phyloP scores from a whole-genome alignment of 2,888 invertebrate species.

The Athalia circularis region DNA sequence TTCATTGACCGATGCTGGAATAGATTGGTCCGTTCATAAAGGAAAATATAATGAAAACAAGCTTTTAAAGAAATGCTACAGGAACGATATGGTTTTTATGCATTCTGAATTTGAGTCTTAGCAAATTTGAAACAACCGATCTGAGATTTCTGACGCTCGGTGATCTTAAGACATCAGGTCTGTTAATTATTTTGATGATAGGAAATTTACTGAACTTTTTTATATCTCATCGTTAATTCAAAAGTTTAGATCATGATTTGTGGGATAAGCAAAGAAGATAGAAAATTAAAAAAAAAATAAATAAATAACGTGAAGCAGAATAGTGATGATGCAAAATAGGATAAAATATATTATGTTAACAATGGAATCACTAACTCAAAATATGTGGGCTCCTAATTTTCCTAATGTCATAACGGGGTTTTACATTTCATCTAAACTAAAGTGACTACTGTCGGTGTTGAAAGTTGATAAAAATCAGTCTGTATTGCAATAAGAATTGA shows the following conservation, averaged over 20 bases:
- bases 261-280: background rate
- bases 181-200: no score
- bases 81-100: background rate
- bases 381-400: slow-evolving; percentile 61
- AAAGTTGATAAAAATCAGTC: background rate
- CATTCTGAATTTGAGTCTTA: background rate
- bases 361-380: slow-evolving; percentile 66
- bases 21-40: slow-evolving; percentile 20
- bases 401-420: slow-evolving; percentile 56
- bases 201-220: no score
- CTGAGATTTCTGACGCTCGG: no score
- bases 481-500: background rate
- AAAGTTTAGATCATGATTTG: background rate
- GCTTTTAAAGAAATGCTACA: background rate
- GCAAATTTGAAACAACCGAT: no score
- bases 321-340: slow-evolving; percentile 41
- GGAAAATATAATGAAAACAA: slow-evolving; percentile 18
- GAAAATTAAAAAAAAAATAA: background rate
- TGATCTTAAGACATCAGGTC: no score
- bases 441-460: background rate
- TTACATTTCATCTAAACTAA: background rate
- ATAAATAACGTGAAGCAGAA: slow-evolving; percentile 16
- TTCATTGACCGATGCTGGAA: background rate
- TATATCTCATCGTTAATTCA: no score
- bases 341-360: slow-evolving; percentile 49